These are phyloP conservation scores for Pseudeuparius sepicola DNA, from an alignment of 2,888 invertebrate species.

Conservation along the genomic window DNA sequence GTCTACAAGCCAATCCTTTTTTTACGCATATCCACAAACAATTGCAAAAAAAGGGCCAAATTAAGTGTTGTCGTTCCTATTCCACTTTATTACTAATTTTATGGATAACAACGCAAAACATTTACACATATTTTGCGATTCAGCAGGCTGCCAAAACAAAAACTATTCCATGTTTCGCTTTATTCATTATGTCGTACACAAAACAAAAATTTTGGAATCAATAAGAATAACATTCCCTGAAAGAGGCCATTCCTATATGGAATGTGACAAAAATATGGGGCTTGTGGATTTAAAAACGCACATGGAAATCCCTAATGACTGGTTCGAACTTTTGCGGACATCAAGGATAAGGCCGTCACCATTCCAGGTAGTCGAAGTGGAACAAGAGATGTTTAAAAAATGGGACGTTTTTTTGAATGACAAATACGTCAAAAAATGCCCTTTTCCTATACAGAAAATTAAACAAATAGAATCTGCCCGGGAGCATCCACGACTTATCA, in stretches of 20 bases:
- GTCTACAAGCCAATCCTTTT: neutral
- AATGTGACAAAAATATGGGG: conserved; percentile 12
- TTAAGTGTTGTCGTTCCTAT: conserved; percentile 11
- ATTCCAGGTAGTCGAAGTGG: conserved; percentile 4
- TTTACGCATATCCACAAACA: conserved; percentile 13
- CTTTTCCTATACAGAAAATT: conserved; percentile 8
- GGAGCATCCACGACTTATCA: conserved; percentile 8
- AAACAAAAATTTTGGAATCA: neutral
- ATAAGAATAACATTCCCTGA: conserved; percentile 10
- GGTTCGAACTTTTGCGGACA: conserved; percentile 5
- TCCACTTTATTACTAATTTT: conserved; percentile 10
- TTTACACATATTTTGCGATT: conserved; percentile 9
- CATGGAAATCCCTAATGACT: conserved; percentile 2
- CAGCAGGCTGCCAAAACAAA: conserved; percentile 10
- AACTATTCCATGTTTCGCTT: conserved; percentile 5
- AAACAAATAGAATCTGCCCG: conserved; percentile 10
- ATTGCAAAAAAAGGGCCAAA: conserved; percentile 13
- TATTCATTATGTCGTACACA: conserved; percentile 7
- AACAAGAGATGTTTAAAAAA: conserved; percentile 8
- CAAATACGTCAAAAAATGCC: conserved; percentile 8
- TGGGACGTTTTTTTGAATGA: conserved; percentile 4
- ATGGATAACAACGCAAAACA: neutral
- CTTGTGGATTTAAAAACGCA: conserved; percentile 5
- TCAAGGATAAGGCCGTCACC: conserved; percentile 6
- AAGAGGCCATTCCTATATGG: conserved; percentile 11